Conservation (phyloP, 2,888 invertebrate genomes). For the Nipponacmea schrenckii region DNA sequence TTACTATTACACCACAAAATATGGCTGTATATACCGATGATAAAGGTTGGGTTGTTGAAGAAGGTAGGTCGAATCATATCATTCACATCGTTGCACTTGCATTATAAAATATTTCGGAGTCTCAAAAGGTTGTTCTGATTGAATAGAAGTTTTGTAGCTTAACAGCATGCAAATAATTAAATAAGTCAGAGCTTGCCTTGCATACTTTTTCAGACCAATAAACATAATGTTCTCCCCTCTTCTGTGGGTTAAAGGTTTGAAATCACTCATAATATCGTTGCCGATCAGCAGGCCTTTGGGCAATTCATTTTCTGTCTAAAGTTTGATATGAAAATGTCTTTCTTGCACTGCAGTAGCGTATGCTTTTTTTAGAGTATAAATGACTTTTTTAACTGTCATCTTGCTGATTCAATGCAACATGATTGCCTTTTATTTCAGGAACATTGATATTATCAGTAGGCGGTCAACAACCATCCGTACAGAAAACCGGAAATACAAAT, state of each 20-base stretch:
- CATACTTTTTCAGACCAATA: not conserved
- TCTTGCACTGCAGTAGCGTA: too few species aligned
- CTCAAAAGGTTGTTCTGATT: not conserved
- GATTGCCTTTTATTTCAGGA: not conserved
- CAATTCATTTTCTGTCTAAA: too few species aligned
- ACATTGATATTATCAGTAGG: not conserved
- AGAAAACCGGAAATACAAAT: not conserved
- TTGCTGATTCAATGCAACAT: too few species aligned
- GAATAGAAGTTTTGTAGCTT: too few species aligned
- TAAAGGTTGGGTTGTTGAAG: constrained; percentile 42
- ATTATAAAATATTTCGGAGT: not conserved
- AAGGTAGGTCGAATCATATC: constrained; percentile 41
- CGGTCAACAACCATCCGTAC: not conserved
- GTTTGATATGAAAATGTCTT: too few species aligned
- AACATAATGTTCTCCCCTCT: not conserved
- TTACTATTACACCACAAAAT: constrained; percentile 37
- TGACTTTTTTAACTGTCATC: too few species aligned
- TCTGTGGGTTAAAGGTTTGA: too few species aligned
- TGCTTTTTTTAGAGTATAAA: too few species aligned
- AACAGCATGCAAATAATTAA: not conserved
- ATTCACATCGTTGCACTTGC: too few species aligned
- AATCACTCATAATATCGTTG: too few species aligned
- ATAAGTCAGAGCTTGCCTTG: not conserved
- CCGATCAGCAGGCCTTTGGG: too few species aligned
- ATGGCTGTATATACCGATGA: constrained; percentile 53